Evolutionary conservation across 2,113 vertebrate species (phyloP).

Genomic region (Hemiscyllium ocellatum): DNA sequence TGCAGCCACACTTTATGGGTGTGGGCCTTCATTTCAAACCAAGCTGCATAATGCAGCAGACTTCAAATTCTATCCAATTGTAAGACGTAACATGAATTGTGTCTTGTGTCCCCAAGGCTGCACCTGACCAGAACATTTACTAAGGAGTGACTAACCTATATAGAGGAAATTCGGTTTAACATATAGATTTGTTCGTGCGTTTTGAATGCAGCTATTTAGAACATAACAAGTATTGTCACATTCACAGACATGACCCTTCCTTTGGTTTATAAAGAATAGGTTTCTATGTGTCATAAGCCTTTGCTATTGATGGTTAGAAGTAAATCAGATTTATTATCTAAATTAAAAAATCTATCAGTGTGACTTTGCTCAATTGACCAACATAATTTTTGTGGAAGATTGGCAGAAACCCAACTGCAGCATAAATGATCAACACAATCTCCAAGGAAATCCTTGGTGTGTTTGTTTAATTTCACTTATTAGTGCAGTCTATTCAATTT

Average conservation of each 20-base stretch:
- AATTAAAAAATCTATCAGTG: not conserved
- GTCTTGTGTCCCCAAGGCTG: not conserved
- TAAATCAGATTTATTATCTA: not conserved
- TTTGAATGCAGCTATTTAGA: not conserved
- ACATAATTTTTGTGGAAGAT: not conserved
- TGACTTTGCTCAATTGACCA: not conserved
- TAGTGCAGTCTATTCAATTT: not conserved
- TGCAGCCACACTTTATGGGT: too few relatives aligned
- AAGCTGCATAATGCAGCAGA: too few relatives aligned
- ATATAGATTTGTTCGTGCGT: not conserved
- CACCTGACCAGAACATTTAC: not conserved
- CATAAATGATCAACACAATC: not conserved
- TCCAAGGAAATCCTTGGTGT: not conserved
- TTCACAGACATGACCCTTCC: not conserved
- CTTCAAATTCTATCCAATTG: not conserved
- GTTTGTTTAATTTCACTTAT: not conserved
- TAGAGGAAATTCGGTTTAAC: not conserved
- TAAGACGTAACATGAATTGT: not conserved
- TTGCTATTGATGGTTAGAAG: not conserved
- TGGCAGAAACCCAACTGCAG: not conserved
- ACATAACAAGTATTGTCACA: not conserved
- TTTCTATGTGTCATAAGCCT: not conserved
- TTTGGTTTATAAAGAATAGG: not conserved
- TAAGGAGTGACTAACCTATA: not conserved
- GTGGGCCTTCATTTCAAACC: too few relatives aligned